Evolutionary conservation across 2,888 invertebrate genomes (phyloP).

Genomic region (Melipona bicolor): DNA sequence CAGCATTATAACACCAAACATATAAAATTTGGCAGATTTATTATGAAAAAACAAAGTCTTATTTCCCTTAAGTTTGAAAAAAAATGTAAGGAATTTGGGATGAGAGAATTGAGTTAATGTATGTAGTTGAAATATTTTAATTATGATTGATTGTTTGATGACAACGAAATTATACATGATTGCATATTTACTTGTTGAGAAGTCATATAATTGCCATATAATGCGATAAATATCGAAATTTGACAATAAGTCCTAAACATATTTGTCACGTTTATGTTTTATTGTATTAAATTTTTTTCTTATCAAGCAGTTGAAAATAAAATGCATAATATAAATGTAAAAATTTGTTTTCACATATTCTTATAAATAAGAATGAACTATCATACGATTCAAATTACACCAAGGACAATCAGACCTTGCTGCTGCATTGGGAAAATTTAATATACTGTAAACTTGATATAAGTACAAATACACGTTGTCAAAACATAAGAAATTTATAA

Average conservation of each 20-base stretch:
- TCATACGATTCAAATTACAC: conserved; percentile 24
- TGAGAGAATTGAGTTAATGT: not conserved
- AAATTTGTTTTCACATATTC: conserved; percentile 35
- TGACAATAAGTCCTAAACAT: conserved; percentile 57
- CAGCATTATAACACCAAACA: conserved; percentile 13
- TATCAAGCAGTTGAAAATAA: conserved; percentile 12
- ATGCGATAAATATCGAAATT: conserved; percentile 33
- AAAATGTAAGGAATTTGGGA: not conserved
- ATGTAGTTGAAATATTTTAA: conserved; percentile 36
- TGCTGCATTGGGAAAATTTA: conserved; percentile 26
- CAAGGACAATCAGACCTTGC: conserved; percentile 87
- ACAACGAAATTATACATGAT: conserved; percentile 35
- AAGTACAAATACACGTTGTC: conserved; percentile 57
- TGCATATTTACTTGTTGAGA: conserved; percentile 17
- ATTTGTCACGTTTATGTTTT: conserved; percentile 27
- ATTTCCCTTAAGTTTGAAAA: conserved; percentile 63
- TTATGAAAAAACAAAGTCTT: too few relatives aligned
- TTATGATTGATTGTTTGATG: conserved; percentile 26
- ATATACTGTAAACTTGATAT: conserved; percentile 48
- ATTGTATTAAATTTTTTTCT: conserved; percentile 23
- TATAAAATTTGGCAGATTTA: too few relatives aligned
- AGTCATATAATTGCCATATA: conserved; percentile 25
- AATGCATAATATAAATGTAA: conserved; percentile 3
- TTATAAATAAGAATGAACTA: conserved; percentile 41
- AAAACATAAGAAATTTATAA: conserved; percentile 26